phyloP scores from a whole-genome alignment of 2,888 invertebrate genomes.

The Conops quadrifasciatus region DNA sequence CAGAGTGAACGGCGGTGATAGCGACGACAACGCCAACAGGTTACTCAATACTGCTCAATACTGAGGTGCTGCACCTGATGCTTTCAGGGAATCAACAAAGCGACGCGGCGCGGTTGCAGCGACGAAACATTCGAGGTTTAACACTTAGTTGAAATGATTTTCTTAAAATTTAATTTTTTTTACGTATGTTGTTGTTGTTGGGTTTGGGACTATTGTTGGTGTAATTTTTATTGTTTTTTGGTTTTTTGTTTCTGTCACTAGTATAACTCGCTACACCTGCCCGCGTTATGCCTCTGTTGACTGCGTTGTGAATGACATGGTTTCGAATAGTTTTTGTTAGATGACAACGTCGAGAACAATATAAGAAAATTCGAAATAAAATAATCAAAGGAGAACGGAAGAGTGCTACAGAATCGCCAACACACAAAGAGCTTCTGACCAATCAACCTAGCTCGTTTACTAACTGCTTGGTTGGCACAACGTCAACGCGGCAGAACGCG shows the following conservation, averaged over 20 bases:
- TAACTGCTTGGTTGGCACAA: not conserved
- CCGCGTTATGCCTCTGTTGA: too few species aligned
- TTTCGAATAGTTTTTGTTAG: not conserved
- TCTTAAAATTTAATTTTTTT: slow-evolving; percentile 2
- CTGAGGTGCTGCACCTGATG: slow-evolving; percentile 8
- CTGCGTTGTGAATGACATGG: not conserved
- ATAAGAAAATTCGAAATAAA: not conserved
- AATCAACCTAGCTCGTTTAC: not conserved
- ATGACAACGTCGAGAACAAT: too few species aligned
- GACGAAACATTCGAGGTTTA: slow-evolving; percentile 17
- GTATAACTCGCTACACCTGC: slow-evolving; percentile 32
- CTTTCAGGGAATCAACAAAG: slow-evolving; percentile 8
- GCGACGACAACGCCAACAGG: not conserved
- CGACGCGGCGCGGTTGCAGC: slow-evolving; percentile 8
- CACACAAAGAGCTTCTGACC: slow-evolving; percentile 10
- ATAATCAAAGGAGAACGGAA: not conserved
- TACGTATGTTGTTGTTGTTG: not conserved
- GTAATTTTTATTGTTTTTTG: not conserved
- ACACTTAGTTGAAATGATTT: not conserved
- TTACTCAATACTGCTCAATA: slow-evolving; percentile 2
- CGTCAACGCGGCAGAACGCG: not conserved
- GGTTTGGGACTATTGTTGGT: too few species aligned
- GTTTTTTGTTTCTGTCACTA: slow-evolving; percentile 9
- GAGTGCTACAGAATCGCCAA: too few species aligned
- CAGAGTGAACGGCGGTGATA: not conserved